These are phyloP conservation scores for Mus pahari DNA, from an alignment of 2,113 vertebrate genomes.

Conservation along the genomic window DNA sequence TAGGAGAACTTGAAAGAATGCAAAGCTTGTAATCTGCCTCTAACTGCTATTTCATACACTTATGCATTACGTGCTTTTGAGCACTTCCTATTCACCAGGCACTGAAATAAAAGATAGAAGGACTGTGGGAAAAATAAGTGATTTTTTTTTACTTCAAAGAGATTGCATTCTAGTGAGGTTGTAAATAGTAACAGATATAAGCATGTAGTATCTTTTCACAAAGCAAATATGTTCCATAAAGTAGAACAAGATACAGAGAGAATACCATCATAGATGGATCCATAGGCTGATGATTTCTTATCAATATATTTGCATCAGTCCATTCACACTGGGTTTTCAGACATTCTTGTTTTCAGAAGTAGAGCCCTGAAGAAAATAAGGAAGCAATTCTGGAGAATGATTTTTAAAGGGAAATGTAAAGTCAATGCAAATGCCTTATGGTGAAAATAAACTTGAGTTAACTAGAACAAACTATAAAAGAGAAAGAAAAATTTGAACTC, in stretches of 20 bases:
- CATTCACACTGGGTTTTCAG: neutral
- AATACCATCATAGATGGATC: neutral
- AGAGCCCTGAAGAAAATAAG: slow-evolving; percentile 9
- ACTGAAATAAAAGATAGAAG: neutral
- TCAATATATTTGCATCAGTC: neutral
- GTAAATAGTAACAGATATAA: slow-evolving; percentile 31
- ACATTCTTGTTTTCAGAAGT: neutral
- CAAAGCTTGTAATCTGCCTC: neutral
- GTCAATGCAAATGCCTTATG: neutral
- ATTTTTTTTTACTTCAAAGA: neutral
- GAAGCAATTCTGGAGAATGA: neutral
- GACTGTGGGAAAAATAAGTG: neutral
- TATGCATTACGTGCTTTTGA: slow-evolving; percentile 13
- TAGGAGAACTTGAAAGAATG: neutral
- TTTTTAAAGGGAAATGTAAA: neutral
- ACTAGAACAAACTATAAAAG: neutral
- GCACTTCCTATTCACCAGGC: neutral
- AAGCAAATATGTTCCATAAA: neutral
- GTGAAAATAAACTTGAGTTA: neutral
- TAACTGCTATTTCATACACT: neutral
- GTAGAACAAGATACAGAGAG: neutral
- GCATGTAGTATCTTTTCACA: neutral
- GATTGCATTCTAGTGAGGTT: neutral
- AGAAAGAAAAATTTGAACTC: neutral
- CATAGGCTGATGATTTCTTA: neutral